Evolutionary conservation across 1,140 invertebrate species (phyloP), one percentile per base, ranked within the genome.

Genomic region (Saxidomus purpurata): DNA sequence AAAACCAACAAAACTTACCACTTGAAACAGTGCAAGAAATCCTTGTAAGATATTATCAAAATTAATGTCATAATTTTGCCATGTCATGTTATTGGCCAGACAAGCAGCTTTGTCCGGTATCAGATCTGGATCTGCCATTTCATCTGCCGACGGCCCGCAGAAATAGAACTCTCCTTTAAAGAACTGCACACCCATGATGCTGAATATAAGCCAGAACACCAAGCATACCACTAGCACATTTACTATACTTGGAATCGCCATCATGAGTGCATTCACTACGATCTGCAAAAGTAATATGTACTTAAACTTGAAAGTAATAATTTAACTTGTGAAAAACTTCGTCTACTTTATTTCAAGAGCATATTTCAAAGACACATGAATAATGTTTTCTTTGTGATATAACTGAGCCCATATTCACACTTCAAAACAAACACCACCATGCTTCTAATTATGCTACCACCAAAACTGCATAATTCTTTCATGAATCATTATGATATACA

Each of bases 21-120:
- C 98, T 98, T 99, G 99, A 96, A 99, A 99, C 89, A 99, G 97
- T 95, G 98, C 99, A 91, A 99, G 96, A 96, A 99, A 99, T 47
- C 98, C 99, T 97, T 98, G 98, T 69, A 98, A 98, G 31, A 99
- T 98, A 96, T 99, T 98, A 96, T 99, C 99, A 96, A 99, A 99
- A 96, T 99, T 99, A 97, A 99, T 99, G 89, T 98, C 97, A 49
- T 98, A 98, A 96, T 99, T 99, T 95, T 98, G 97, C 99, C 99
- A 99, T 15, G 97, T 98, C 93, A 98, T 98, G 97, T 98, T 89
- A 31, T 74, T 85, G 36, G 59, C 87, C 8, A 79, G 98, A 84
- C 94, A 96, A 15, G 91, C 85, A 25, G 90, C 83, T 89, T 92
- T 95, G 77, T 94, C 94, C 4, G 93, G 81, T 13, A 93, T 87